These are phyloP conservation scores for Polyodon spathula DNA, from an alignment of 2,113 vertebrate genomes.

Conservation along the genomic window DNA sequence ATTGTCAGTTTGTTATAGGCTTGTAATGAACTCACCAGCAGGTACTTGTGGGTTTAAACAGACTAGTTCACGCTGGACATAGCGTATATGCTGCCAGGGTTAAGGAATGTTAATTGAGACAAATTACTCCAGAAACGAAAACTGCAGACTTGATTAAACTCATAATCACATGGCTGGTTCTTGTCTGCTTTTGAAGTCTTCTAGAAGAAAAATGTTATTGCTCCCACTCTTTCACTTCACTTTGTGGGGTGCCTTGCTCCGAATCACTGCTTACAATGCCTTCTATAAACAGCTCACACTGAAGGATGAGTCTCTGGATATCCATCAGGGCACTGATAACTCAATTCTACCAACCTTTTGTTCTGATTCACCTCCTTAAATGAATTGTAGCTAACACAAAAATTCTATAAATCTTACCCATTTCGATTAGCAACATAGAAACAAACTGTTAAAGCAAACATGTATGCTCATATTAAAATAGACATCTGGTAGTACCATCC, in stretches of 20 bases:
- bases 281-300: neutral
- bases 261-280: neutral
- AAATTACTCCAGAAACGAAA: neutral
- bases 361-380: no score
- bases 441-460: no score
- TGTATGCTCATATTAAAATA: no score
- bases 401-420: no score
- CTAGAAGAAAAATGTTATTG: constrained; percentile 18
- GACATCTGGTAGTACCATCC: no score
- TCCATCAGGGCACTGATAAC: no score
- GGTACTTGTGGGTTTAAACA: no score
- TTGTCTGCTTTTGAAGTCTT: constrained; percentile 37
- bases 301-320: no score
- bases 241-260: neutral
- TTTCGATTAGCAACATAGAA: no score
- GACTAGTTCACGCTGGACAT: neutral
- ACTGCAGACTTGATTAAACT: constrained; percentile 30
- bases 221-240: constrained; percentile 6
- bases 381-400: no score
- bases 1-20: neutral
- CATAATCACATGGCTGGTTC: neutral
- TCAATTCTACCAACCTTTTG: no score
- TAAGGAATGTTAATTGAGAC: neutral
- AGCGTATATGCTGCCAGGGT: neutral
- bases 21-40: no score